Percentiles rank a stretch among this genome's conserved stretches.
Conservation (phyloP, 2,888 invertebrate genomes). For the Allacma fusca region DNA sequence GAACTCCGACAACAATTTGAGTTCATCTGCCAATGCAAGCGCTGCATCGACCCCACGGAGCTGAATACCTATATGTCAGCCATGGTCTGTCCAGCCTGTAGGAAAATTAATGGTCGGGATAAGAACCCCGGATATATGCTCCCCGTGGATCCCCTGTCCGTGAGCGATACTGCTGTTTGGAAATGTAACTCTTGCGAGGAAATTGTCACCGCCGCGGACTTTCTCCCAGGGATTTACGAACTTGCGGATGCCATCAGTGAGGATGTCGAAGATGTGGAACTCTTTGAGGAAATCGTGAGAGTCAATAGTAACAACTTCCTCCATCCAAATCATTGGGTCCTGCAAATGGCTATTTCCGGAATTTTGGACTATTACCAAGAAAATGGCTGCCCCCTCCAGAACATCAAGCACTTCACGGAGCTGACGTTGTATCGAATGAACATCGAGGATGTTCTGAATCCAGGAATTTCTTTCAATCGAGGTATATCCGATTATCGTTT, state of each 20-base stretch:
- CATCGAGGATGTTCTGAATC: background rate
- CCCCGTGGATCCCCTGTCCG: background rate
- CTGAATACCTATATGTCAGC: background rate
- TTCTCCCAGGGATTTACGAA: background rate
- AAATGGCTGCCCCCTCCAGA: background rate
- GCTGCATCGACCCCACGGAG: conserved; percentile 10
- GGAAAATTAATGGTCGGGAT: background rate
- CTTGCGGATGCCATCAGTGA: conserved; percentile 2
- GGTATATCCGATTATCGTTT: background rate
- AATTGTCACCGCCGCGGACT: background rate
- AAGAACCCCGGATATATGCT: background rate
- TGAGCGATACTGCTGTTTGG: background rate
- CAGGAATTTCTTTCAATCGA: conserved; percentile 8
- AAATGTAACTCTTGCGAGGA: background rate
- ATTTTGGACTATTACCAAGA: background rate
- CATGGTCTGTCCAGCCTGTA: background rate
- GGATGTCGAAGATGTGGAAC: background rate
- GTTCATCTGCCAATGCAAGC: background rate
- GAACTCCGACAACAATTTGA: conserved; percentile 1
- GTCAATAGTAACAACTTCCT: background rate
- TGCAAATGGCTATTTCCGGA: background rate
- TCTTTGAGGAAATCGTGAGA: background rate
- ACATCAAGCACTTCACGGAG: background rate
- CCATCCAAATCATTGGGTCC: conserved; percentile 14
- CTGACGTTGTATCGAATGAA: background rate